Evolutionary conservation across 2,113 vertebrate genomes (phyloP).

Genomic region (Nothoprocta perdicaria): DNA sequence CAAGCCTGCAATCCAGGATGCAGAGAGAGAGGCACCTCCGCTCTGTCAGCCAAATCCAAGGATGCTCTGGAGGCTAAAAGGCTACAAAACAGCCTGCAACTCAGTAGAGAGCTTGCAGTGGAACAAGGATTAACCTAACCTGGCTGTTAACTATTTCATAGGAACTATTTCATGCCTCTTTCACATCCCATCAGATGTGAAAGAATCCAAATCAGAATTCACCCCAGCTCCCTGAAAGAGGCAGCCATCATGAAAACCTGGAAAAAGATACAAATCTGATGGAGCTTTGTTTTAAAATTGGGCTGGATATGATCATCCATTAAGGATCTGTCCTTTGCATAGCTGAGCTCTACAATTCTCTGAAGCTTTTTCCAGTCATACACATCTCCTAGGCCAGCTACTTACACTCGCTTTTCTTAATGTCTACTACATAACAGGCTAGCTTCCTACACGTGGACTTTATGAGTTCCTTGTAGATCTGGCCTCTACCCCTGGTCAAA

Average conservation of each 20-base stretch:
- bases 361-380: background rate
- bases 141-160: background rate
- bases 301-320: background rate
- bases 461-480: background rate
- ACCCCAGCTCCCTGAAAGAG: background rate
- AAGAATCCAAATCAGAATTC: background rate
- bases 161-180: background rate
- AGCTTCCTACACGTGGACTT: background rate
- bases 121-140: background rate
- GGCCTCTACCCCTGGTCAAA: background rate
- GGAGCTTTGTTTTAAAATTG: background rate
- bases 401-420: background rate
- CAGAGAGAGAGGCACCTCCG: background rate
- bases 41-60: background rate
- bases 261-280: background rate
- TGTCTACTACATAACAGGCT: background rate
- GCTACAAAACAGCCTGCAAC: background rate
- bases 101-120: background rate
- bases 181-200: background rate
- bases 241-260: background rate
- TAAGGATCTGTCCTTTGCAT: background rate
- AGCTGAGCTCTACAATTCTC: background rate
- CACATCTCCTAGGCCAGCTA: background rate
- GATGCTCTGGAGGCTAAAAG: background rate
- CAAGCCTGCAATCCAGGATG: background rate